These are phyloP conservation scores for Smittia aterrima DNA, from an alignment of 2,888 invertebrate genomes.

Conservation along the genomic window DNA sequence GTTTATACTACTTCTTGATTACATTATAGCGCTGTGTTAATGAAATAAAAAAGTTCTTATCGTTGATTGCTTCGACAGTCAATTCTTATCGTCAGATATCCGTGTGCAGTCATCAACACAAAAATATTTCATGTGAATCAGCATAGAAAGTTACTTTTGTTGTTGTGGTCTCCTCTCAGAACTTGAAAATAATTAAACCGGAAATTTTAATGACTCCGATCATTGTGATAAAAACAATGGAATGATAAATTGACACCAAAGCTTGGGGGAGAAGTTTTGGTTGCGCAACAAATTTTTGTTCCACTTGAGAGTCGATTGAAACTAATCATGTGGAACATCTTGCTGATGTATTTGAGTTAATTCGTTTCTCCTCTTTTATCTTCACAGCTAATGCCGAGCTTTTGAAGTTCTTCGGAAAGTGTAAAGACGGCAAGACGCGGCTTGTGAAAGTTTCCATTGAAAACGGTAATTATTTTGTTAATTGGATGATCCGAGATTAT, in stretches of 20 bases:
- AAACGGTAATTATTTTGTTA: constrained; percentile 63
- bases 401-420: constrained; percentile 77
- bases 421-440: constrained; percentile 76
- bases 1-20: background rate
- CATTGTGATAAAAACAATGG: constrained; percentile 14
- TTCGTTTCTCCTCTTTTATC: background rate
- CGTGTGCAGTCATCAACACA: background rate
- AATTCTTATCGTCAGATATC: background rate
- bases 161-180: background rate
- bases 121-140: background rate
- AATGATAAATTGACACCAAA: background rate
- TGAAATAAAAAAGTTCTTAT: constrained; percentile 2
- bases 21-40: background rate
- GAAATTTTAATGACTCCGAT: constrained; percentile 24
- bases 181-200: constrained; percentile 17
- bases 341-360: background rate
- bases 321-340: constrained; percentile 14
- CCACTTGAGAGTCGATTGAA: background rate
- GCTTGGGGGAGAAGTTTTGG: background rate
- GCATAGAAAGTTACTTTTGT: background rate
- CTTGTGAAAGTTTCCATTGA: constrained; percentile 81
- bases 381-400: constrained; percentile 77
- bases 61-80: background rate
- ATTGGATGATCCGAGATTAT: constrained; percentile 20
- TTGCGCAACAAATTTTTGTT: background rate